phyloP scores from a whole-genome alignment of 2,888 invertebrate genomes.

The Lutraria lutraria region DNA sequence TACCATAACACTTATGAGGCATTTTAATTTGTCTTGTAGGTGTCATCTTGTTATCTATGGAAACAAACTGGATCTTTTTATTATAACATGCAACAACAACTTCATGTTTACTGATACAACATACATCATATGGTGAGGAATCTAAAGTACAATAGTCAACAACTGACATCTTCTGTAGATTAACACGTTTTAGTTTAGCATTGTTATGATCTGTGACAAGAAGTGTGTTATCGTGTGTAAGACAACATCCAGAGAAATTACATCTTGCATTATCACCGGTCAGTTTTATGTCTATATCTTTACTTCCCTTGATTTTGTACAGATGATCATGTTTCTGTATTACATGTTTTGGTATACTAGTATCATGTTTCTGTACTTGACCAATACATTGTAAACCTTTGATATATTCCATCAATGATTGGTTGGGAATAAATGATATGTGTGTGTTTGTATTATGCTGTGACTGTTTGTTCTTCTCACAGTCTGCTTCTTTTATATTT shows the following conservation, averaged over 20 bases:
- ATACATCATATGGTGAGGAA: neutral
- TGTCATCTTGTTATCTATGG: neutral
- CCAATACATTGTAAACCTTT: too few relatives aligned
- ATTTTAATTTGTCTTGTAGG: neutral
- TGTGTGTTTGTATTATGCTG: too few relatives aligned
- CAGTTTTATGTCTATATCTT: neutral
- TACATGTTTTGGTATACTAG: neutral
- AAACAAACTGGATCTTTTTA: too few relatives aligned
- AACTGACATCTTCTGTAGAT: too few relatives aligned
- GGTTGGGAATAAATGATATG: too few relatives aligned
- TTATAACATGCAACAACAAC: neutral
- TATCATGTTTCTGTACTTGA: conserved; percentile 1
- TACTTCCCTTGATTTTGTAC: conserved; percentile 21
- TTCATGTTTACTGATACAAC: neutral
- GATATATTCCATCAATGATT: too few relatives aligned
- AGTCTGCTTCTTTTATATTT: too few relatives aligned
- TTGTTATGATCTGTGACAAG: neutral
- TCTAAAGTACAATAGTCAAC: neutral
- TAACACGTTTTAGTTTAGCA: neutral
- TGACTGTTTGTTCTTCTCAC: too few relatives aligned
- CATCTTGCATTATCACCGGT: neutral
- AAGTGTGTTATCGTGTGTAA: neutral
- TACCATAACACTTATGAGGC: neutral
- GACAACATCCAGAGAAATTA: neutral
- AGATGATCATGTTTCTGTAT: too few relatives aligned